These are phyloP conservation scores for Timema podura DNA, from an alignment of 2,888 invertebrate genomes.

Conservation along the genomic window DNA sequence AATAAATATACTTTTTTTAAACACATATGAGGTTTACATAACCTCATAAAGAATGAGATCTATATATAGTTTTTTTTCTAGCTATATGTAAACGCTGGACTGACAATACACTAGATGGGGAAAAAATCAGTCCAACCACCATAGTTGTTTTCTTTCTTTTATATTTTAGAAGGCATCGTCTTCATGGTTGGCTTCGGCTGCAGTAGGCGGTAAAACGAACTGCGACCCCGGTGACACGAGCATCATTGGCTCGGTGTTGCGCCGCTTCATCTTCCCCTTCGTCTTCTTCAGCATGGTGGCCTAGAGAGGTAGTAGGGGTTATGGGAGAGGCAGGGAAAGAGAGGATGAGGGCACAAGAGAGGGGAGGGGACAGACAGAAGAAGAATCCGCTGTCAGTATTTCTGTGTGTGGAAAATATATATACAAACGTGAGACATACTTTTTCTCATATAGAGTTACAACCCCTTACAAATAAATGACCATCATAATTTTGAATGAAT, in stretches of 20 bases:
- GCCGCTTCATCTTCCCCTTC: conserved; percentile 92
- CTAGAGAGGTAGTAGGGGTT: conserved; percentile 54
- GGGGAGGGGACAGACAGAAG: conserved; percentile 38
- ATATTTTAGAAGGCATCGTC: conserved; percentile 29
- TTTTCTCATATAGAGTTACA: conserved; percentile 20
- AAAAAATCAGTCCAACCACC: too few relatives aligned
- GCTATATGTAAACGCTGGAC: too few relatives aligned
- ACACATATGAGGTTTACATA: too few relatives aligned
- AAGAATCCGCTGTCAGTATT: conserved; percentile 28
- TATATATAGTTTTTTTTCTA: background rate
- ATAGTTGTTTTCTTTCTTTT: too few relatives aligned
- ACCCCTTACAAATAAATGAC: too few relatives aligned
- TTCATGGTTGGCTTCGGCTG: conserved; percentile 30
- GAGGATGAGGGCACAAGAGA: conserved; percentile 32
- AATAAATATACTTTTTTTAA: background rate
- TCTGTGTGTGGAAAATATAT: background rate
- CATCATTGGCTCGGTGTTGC: conserved; percentile 87
- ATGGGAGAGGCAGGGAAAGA: conserved; percentile 47
- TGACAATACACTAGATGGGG: too few relatives aligned
- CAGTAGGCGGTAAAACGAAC: conserved; percentile 32
- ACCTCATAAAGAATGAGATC: conserved; percentile 5
- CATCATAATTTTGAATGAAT: too few relatives aligned
- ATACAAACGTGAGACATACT: conserved; percentile 28
- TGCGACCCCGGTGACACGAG: conserved; percentile 50
- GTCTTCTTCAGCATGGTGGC: conserved; percentile 99